phyloP scores from a whole-genome alignment of 2,888 invertebrate species.

The Neelides folsomi region DNA sequence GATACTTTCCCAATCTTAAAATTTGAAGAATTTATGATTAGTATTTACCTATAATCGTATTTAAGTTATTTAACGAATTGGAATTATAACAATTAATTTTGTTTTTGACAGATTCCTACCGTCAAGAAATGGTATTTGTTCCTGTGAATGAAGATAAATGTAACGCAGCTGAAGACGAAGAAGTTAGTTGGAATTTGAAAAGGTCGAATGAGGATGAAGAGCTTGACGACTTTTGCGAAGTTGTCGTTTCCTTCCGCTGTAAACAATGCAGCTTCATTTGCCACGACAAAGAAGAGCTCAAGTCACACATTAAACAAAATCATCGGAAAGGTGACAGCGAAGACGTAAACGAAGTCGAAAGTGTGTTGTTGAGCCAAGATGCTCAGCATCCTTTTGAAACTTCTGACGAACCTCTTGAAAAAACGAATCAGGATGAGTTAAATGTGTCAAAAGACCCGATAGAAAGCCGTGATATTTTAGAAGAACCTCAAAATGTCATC shows the following conservation, averaged over 20 bases:
- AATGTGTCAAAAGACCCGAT: too few relatives aligned
- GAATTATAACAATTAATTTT: too few relatives aligned
- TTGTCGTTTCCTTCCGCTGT: slow-evolving; percentile 45
- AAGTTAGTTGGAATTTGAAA: neutral
- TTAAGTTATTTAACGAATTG: too few relatives aligned
- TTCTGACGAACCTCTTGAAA: neutral
- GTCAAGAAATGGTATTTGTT: slow-evolving; percentile 2
- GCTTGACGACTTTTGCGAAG: slow-evolving; percentile 42
- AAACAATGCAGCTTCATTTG: slow-evolving; percentile 44
- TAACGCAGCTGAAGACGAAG: slow-evolving; percentile 3
- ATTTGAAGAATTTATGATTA: too few relatives aligned
- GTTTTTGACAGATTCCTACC: too few relatives aligned
- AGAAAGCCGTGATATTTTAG: too few relatives aligned
- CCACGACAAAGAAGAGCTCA: slow-evolving; percentile 37
- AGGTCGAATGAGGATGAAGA: slow-evolving; percentile 4
- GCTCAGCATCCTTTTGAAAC: neutral
- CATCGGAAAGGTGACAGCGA: slow-evolving; percentile 21
- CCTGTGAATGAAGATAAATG: slow-evolving; percentile 2
- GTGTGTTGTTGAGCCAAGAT: neutral
- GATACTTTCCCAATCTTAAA: too few relatives aligned
- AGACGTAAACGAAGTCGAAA: neutral
- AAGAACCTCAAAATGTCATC: too few relatives aligned
- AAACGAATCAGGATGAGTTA: neutral
- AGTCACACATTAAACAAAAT: slow-evolving; percentile 37
- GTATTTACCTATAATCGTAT: too few relatives aligned